Evolutionary conservation across 1,140 invertebrate species (phyloP), one percentile per base, ranked within the genome.

Genomic region (Drosophila virilis): DNA sequence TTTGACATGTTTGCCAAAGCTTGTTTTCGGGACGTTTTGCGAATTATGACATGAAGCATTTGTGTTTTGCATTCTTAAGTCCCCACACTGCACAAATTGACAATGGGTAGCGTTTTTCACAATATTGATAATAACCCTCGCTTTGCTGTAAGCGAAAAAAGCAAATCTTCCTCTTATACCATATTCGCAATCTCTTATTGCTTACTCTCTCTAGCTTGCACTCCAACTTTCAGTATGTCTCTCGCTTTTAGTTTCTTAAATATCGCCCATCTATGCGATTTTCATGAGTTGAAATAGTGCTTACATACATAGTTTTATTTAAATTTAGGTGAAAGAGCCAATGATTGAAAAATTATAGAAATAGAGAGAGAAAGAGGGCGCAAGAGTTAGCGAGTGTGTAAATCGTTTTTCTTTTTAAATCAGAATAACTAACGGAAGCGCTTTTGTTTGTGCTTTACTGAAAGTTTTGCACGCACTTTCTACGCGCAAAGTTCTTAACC

Each of bases 401-500:
- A 51, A 28, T 28, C 32, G 22, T 7, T 51, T 51, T 13, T 22
- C 17, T 9, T 33, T 15, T 35, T 8, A 51, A 51, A 51, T 51
- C 50, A 51, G 13, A 35, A 50, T 32, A 50, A 50, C 40, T 45
- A 15, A n/a, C 40, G 8, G 22, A 37, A 52, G 28, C 8, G 50
- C 15, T 35, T 35, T 37, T 35, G 13, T 54, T 54, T 12, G 33
- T 37, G 42, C 32, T 17, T 46, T 33, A 42, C 37, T 59, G 22
- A 57, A 70, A 58, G 64, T 61, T 67, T 67, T 51, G 48, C 50
- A 57, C 28, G 67, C 64, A 76, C 64, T 68, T 55, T 64, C 28
- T 55, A 42, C 51, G 45, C 37, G 33, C 28, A 55, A 73, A 69
- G 68, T 74, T 78, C 33, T 58, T 58, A 15, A 33, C 61, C 74